Evolutionary conservation across 2,888 invertebrate species (phyloP).

Genomic region (Caenorhabditis zanzibari): DNA sequence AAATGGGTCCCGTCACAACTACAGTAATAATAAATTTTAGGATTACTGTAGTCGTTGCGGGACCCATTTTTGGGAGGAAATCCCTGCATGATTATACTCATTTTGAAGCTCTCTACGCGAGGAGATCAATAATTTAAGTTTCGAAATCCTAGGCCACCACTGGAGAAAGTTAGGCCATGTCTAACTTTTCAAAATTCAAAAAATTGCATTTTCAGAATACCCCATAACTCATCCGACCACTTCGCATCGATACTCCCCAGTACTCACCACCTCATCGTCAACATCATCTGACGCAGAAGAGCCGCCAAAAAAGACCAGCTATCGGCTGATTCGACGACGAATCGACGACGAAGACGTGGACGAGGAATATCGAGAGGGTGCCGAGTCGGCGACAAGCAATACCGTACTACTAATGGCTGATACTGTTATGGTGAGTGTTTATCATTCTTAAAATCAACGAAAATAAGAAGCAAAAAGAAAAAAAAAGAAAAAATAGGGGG

Average conservation of each 20-base stretch:
- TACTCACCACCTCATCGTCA: conserved; percentile 12
- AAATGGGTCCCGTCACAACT: too few relatives aligned
- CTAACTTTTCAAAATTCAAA: too few relatives aligned
- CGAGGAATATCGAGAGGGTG: conserved; percentile 3
- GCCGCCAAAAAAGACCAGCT: background rate
- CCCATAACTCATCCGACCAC: conserved; percentile 29
- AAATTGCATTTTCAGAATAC: conserved; percentile 27
- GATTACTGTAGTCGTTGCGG: too few relatives aligned
- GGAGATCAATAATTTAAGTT: too few relatives aligned
- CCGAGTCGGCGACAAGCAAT: conserved; percentile 25
- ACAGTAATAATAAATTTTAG: too few relatives aligned
- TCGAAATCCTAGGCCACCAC: too few relatives aligned
- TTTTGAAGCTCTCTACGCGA: too few relatives aligned
- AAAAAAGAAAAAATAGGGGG: background rate
- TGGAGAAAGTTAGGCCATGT: too few relatives aligned
- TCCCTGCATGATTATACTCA: too few relatives aligned
- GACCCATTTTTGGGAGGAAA: too few relatives aligned
- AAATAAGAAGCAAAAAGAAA: conserved; percentile 2
- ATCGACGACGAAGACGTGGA: background rate
- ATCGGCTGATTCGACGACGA: conserved; percentile 18
- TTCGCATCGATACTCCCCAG: conserved; percentile 8
- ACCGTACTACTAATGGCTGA: conserved; percentile 26
- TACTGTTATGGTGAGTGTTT: conserved; percentile 29
- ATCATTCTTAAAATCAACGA: background rate
- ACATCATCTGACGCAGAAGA: conserved; percentile 3